A percentile compares a stretch with the other conserved stretches of the same genome.
phyloP scores from a whole-genome alignment of 2,888 invertebrate species.

The Crocallis elinguaria region DNA sequence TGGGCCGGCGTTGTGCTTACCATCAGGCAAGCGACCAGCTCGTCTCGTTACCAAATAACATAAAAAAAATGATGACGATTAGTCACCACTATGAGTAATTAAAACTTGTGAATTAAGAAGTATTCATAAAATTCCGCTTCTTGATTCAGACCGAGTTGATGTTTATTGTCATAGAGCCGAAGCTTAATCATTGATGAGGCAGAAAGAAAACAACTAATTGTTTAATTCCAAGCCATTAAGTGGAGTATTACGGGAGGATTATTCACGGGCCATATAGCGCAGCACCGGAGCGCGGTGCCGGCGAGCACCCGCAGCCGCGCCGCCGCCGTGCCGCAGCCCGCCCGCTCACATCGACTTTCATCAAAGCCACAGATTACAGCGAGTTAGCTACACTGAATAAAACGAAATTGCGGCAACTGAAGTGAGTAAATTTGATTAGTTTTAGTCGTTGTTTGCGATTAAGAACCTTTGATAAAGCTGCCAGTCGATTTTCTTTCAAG shows the following conservation, averaged over 20 bases:
- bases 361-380: slow-evolving; percentile 39
- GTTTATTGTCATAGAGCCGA: slow-evolving; percentile 49
- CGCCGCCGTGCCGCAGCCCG: slow-evolving; percentile 39
- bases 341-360: slow-evolving; percentile 39
- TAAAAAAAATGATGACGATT: no score
- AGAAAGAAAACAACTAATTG: slow-evolving; percentile 83
- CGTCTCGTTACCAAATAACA: no score
- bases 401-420: slow-evolving; percentile 28
- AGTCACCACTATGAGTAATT: neutral
- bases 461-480: neutral
- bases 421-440: slow-evolving; percentile 7
- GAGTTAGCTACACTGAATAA: slow-evolving; percentile 29
- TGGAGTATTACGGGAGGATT: slow-evolving; percentile 81
- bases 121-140: neutral
- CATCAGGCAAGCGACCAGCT: no score
- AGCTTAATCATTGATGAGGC: slow-evolving; percentile 73
- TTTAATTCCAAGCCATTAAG: slow-evolving; percentile 82
- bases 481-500: no score
- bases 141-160: slow-evolving; percentile 32
- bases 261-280: slow-evolving; percentile 81
- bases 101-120: neutral
- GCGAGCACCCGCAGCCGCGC: slow-evolving; percentile 42
- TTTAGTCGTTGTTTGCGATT: neutral
- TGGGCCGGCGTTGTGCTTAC: no score
- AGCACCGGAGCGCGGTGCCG: slow-evolving; percentile 65